These are phyloP conservation scores for Oryctolagus cuniculus DNA, from an alignment of 2,113 vertebrate species.

Conservation along the genomic window mOryCun1.1 NC_091448.1:25892501-25893000, in stretches of 20 bases:
- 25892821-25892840: not conserved
- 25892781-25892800: not conserved
- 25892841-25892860: not conserved
- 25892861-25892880: not conserved
- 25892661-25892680: not conserved
- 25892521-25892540: fast-evolving
- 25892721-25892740: not conserved
- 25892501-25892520: not conserved
- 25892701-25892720: not conserved
- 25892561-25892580: not conserved
- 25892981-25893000: not conserved
- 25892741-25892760: not conserved
- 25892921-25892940: slow-evolving; percentile 19
- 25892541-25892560: not conserved
- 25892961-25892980: not conserved
- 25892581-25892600: fast-evolving
- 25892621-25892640: fast-evolving
- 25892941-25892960: not conserved
- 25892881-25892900: not conserved
- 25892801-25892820: not conserved
- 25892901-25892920: not conserved
- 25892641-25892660: fast-evolving
- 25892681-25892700: not conserved
- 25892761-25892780: fast-evolving
- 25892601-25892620: not conserved